Conservation (phyloP, 2,888 invertebrate genomes). For the Parapristionchus giblindavisi region DNA sequence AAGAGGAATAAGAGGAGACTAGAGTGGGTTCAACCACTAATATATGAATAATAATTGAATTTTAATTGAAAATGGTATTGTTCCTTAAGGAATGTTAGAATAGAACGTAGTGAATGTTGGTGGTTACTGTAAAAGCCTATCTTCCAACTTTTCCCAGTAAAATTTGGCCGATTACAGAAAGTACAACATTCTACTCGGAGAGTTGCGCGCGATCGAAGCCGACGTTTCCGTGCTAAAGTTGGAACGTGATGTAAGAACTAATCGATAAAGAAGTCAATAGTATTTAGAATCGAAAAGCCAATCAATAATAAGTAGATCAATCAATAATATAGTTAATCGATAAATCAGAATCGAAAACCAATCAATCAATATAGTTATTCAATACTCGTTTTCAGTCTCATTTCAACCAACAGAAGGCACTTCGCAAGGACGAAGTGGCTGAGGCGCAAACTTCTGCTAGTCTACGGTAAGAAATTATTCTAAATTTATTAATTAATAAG, state of each 20-base stretch:
- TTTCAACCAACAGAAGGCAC: conserved; percentile 8
- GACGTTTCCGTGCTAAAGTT: conserved; percentile 31
- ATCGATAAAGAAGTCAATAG: no score
- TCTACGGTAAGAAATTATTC: conserved; percentile 7
- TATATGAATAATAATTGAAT: background rate
- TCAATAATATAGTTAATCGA: no score
- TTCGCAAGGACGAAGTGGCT: conserved; percentile 26
- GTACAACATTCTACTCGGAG: conserved; percentile 16
- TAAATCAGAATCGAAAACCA: no score
- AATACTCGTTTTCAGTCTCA: conserved; percentile 14
- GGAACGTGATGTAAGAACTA: conserved; percentile 26
- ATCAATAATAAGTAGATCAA: no score
- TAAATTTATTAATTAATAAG: no score
- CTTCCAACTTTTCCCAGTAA: background rate
- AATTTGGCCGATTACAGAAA: conserved; percentile 4
- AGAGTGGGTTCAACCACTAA: conserved; percentile 34
- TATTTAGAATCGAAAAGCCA: no score
- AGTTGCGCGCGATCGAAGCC: conserved; percentile 11
- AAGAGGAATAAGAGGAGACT: conserved; percentile 44
- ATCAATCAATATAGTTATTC: no score
- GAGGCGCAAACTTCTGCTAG: conserved; percentile 1
- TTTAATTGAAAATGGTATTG: background rate
- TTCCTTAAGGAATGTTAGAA: background rate
- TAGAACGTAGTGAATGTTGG: background rate
- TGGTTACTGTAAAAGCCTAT: background rate